Conservation (phyloP, 1,140 invertebrate genomes). For the Branchinecta lindahli region DNA sequence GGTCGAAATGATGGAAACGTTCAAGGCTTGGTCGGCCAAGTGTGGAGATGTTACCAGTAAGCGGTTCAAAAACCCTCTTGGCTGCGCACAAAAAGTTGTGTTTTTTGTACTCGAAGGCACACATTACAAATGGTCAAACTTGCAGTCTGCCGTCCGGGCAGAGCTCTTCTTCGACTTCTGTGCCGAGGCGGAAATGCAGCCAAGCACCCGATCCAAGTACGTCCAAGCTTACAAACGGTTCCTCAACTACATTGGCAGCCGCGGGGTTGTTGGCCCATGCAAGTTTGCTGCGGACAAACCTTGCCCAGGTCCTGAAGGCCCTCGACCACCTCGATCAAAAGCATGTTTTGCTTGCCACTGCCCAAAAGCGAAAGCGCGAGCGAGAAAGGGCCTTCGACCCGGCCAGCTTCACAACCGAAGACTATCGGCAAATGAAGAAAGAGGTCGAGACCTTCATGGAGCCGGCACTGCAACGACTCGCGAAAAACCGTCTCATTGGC, state of each 20-base stretch:
- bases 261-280: not conserved
- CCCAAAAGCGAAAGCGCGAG: not conserved
- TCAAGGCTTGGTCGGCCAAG: not conserved
- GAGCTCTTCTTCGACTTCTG: not conserved
- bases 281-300: not conserved
- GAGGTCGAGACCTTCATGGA: not conserved
- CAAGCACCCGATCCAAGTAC: not conserved
- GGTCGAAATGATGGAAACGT: not conserved
- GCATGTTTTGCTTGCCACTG: not conserved
- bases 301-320: not conserved
- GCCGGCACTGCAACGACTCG: not conserved
- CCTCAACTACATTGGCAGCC: not conserved
- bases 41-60: not conserved
- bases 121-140: not conserved
- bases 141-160: not conserved
- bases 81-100: not conserved
- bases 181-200: not conserved
- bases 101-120: not conserved
- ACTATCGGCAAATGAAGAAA: not conserved
- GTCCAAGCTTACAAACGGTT: not conserved
- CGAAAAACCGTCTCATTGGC: too few relatives aligned
- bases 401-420: not conserved
- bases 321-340: not conserved
- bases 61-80: not conserved
- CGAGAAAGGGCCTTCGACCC: not conserved